These are phyloP conservation scores for Aporrectodea caliginosa DNA, from an alignment of 1,140 invertebrate species.

Conservation along the genomic window DNA sequence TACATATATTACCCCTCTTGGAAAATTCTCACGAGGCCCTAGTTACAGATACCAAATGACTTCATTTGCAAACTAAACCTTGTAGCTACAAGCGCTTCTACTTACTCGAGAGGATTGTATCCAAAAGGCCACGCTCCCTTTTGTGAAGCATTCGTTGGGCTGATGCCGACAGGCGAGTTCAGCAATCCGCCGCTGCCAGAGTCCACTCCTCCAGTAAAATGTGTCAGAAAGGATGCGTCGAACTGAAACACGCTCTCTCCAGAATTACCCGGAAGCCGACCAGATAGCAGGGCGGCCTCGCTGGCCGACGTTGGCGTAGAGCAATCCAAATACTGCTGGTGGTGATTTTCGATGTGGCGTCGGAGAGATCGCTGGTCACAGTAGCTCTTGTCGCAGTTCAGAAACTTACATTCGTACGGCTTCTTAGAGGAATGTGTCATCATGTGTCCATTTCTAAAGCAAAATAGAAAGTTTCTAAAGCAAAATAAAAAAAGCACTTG, in stretches of 20 bases:
- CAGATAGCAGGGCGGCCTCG: no score
- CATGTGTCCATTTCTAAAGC: constrained; percentile 87
- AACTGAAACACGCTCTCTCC: background rate
- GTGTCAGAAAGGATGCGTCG: background rate
- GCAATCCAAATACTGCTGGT: constrained; percentile 55
- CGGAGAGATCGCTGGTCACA: constrained; percentile 90
- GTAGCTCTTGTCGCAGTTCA: constrained; percentile 94
- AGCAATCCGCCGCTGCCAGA: background rate
- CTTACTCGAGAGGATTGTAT: constrained; percentile 18
- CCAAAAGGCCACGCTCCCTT: background rate
- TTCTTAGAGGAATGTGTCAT: constrained; percentile 95
- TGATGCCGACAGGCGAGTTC: background rate
- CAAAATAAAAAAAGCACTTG: background rate
- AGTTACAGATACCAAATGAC: no score
- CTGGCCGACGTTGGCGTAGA: background rate
- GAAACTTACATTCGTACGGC: constrained; percentile 92
- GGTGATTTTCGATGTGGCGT: constrained; percentile 91
- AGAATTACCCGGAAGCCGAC: background rate
- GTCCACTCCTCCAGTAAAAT: no score
- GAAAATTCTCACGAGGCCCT: no score
- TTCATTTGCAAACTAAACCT: no score
- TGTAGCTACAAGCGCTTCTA: no score
- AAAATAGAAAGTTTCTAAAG: constrained; percentile 6
- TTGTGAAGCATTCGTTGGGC: background rate
- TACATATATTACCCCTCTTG: no score